Base-by-base conservation (phyloP, 1,140 invertebrate species). In the Cepaea nemoralis region DNA sequence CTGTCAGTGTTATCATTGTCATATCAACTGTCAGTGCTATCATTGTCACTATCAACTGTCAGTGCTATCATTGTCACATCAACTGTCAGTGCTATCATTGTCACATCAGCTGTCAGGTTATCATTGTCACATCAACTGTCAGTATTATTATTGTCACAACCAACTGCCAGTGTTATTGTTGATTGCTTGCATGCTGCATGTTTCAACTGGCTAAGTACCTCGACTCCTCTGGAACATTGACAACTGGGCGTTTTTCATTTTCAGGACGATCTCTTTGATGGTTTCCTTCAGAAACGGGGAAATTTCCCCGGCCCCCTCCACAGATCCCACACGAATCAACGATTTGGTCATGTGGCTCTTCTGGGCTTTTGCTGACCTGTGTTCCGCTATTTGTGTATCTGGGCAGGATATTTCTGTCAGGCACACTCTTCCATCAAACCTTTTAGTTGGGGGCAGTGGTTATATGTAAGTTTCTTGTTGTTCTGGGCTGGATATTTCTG, bases 191-290 rank as follows among this genome's bases (percentile, higher is more conserved):
- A n/a, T n/a, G n/a, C n/a, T n/a, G n/a, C n/a, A n/a, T n/a, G n/a
- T n/a, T n/a, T n/a, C n/a, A n/a, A n/a, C n/a, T n/a, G n/a, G n/a
- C n/a, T n/a, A n/a, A n/a, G n/a, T n/a, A n/a, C n/a, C n/a, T n/a
- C n/a, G n/a, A n/a, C n/a, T n/a, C n/a, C n/a, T n/a, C n/a, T n/a
- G n/a, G n/a, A n/a, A n/a, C n/a, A n/a, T n/a, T n/a, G n/a, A n/a
- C n/a, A n/a, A n/a, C n/a, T n/a, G n/a, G 35, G 16, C 14, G 12
- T 78, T 6, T 71, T 63, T n/a, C n/a, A n/a, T n/a, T 86, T 80
- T 3, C 77, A 91, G 91, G 91, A 91, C 86, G 85, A 91, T 37
- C 82, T 91, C 59, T 90, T 87, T 76, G 88, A 90, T 33, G 71
- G 85, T 39, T 91, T 88, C 84, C 48, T 87, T 33, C 77, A 87